A percentile compares a stretch with the other conserved stretches of the same genome.
Evolutionary conservation across 1,140 invertebrate species (phyloP).

Genomic region (Drosophila ogumai): DNA sequence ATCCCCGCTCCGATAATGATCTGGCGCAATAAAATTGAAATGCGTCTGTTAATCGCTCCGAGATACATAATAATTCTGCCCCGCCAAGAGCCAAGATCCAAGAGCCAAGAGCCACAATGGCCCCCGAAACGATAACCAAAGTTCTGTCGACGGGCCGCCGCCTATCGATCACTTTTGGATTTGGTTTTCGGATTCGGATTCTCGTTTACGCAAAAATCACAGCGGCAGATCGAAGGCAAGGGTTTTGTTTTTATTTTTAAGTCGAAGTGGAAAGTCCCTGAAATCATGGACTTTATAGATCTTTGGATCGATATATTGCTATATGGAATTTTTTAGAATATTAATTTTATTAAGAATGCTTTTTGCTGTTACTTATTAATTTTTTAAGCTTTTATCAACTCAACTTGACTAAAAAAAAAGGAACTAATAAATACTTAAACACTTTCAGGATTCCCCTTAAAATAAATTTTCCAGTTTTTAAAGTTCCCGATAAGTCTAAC

Average conservation of each 20-base stretch:
- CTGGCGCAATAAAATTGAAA: slow-evolving; percentile 81
- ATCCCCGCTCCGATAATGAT: slow-evolving; percentile 70
- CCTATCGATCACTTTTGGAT: slow-evolving; percentile 67
- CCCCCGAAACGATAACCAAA: slow-evolving; percentile 31
- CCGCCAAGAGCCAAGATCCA: slow-evolving; percentile 20
- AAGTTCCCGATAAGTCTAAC: not conserved
- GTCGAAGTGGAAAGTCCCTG: slow-evolving; percentile 33
- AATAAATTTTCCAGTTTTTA: not conserved
- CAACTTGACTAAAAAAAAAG: too few species aligned
- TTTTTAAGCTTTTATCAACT: not conserved
- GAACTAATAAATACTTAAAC: not conserved
- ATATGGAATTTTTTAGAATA: too few species aligned
- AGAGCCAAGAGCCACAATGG: slow-evolving; percentile 24
- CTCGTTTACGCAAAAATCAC: slow-evolving; percentile 71
- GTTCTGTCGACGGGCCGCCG: slow-evolving; percentile 56
- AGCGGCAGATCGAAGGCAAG: slow-evolving; percentile 45
- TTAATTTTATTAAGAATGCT: too few species aligned
- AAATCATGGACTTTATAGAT: not conserved
- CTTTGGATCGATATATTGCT: too few species aligned
- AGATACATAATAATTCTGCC: slow-evolving; percentile 82
- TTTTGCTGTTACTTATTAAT: too few species aligned
- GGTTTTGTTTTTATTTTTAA: not conserved
- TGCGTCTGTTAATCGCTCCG: slow-evolving; percentile 78
- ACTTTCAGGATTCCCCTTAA: not conserved
- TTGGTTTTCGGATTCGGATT: slow-evolving; percentile 12